Evolutionary conservation across 1,140 invertebrate species (phyloP), one percentile per base, ranked within the genome.

Genomic region (Drosophila leontia): DNA sequence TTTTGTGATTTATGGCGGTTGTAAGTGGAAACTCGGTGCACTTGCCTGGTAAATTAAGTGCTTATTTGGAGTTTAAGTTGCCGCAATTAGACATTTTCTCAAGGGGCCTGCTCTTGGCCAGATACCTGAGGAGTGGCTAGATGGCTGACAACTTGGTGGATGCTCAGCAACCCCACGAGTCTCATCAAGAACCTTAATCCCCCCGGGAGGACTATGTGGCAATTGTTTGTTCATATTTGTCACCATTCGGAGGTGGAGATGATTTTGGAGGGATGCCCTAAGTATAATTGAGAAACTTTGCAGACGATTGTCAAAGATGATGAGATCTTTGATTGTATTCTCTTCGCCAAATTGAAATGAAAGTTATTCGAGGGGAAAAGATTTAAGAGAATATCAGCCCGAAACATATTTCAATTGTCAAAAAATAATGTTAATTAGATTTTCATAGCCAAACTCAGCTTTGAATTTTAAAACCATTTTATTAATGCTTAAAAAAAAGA

Each of bases 31-130:
- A 61, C 62, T 70, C 72, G 53, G 69, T 71, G 75, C 84, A 88
- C 78, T 88, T 88, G 80, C 60, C 84, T 88, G 84, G 80, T 90
- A 90, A 88, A 88, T 88, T 88, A 88, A 88, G 84, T 88, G 85
- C 84, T 88, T 84, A 88, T 88, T 88, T 88, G 55, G 78, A 88
- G 84, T 84, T 88, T 88, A 87, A 87, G 84, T 90, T 87, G 85
- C 56, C 59, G 81, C 84, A 87, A 87, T 87, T 87, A 87, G 81
- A 87, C 84, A 80, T 78, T 56, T 68, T 71, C 82, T 81, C 48
- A 82, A 85, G 70, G 59, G 80, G 55, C 61, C n/a, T 59, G 53
- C 67, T 60, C 76, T 82, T 87, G 70, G 53, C 53, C 53, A 47
- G 45, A 41, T 65, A 72, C 60, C 67, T 72, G 71, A 32, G 61